Evolutionary conservation across 2,797 vertebrate genomes (phyloP).

Genomic region (Echiichthys vipera): DNA sequence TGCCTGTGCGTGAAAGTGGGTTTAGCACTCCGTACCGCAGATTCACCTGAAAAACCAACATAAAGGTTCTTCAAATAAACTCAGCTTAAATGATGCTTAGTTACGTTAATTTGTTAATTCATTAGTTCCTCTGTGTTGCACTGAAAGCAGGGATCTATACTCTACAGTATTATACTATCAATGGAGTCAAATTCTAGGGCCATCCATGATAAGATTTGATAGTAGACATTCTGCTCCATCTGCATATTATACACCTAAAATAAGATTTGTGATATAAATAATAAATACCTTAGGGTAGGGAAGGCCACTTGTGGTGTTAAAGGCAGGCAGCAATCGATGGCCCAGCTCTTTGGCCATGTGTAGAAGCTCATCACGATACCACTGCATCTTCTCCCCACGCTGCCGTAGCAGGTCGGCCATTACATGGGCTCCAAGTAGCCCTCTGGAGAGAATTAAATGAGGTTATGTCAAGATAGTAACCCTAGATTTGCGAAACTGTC

Average conservation of each 20-base stretch:
- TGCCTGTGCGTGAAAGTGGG: constrained; percentile 88
- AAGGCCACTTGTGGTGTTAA: constrained; percentile 90
- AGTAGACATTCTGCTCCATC: neutral
- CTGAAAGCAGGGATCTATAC: neutral
- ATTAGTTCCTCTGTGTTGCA: neutral
- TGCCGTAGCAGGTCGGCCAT: constrained; percentile 86
- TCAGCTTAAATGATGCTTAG: neutral
- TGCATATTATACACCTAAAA: constrained; percentile 2
- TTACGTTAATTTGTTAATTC: neutral
- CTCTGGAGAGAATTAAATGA: constrained; percentile 68
- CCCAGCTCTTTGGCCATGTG: constrained; percentile 89
- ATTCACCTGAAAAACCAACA: constrained; percentile 80
- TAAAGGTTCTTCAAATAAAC: constrained; percentile 2
- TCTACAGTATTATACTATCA: too few relatives aligned
- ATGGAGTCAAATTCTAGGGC: neutral
- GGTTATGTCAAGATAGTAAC: too few relatives aligned
- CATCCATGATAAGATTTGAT: neutral
- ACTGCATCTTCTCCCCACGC: constrained; percentile 84
- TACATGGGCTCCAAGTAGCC: constrained; percentile 86
- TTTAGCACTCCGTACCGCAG: constrained; percentile 85
- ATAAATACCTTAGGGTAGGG: constrained; percentile 86
- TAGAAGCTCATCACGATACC: constrained; percentile 87
- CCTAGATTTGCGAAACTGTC: too few relatives aligned
- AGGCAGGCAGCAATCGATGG: constrained; percentile 87
- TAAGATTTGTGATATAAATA: neutral